phyloP scores from a whole-genome alignment of 2,797 vertebrate species.

The Etheostoma nigrum region DNA sequence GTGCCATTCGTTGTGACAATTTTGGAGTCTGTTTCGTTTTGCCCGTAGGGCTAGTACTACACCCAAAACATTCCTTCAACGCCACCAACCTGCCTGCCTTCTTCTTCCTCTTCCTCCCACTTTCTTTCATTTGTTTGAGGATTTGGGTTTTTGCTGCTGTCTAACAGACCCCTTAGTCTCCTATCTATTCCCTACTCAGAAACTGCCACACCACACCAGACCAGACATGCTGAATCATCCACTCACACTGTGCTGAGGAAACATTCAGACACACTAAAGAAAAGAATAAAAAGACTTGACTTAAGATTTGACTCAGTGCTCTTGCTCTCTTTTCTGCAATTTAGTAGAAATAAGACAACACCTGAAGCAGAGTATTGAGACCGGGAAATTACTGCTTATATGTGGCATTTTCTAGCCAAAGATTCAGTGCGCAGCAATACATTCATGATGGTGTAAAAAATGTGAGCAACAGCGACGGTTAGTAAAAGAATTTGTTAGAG shows the following conservation, averaged over 20 bases:
- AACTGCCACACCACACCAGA: slow-evolving; percentile 65
- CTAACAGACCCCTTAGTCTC: slow-evolving; percentile 39
- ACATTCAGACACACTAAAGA: slow-evolving; percentile 25
- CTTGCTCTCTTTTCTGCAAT: slow-evolving; percentile 18
- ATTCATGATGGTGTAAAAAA: slow-evolving; percentile 15
- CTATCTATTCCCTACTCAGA: slow-evolving; percentile 46
- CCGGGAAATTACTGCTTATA: neutral
- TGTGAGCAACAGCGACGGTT: slow-evolving; percentile 8
- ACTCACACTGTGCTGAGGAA: slow-evolving; percentile 48
- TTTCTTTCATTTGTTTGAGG: slow-evolving; percentile 52
- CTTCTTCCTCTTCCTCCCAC: slow-evolving; percentile 23
- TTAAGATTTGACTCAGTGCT: slow-evolving; percentile 2
- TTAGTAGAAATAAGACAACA: slow-evolving; percentile 19
- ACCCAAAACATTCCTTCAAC: slow-evolving; percentile 70
- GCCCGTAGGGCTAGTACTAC: slow-evolving; percentile 57
- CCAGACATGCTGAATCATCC: slow-evolving; percentile 68
- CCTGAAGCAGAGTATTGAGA: slow-evolving; percentile 12
- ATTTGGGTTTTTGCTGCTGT: slow-evolving; percentile 49
- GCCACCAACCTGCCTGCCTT: slow-evolving; percentile 54
- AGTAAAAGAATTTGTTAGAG: slow-evolving; percentile 7
- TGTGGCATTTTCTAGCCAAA: neutral
- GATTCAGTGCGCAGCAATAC: neutral
- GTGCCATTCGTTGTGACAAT: slow-evolving; percentile 48
- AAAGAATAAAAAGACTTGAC: slow-evolving; percentile 23
- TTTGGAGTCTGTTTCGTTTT: slow-evolving; percentile 60